Conservation (phyloP, 2,797 vertebrate species). For the Huso huso region DNA sequence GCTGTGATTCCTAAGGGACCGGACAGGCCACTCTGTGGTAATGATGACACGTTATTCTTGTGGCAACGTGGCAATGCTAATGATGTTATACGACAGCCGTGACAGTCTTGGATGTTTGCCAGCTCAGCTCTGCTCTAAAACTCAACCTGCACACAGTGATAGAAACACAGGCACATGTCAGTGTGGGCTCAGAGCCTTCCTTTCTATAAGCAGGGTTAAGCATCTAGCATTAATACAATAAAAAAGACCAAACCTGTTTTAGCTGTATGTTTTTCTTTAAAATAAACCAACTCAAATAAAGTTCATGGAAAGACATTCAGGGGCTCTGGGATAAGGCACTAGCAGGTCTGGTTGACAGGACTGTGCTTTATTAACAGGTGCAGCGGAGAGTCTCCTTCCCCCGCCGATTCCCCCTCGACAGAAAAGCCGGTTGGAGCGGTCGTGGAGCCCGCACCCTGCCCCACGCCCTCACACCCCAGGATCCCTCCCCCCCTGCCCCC, state of each 20-base stretch:
- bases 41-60: neutral
- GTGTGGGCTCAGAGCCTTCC: too few species aligned
- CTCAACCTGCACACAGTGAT: too few species aligned
- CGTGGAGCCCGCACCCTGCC: constrained; percentile 12
- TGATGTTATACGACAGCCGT: neutral
- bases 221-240: neutral
- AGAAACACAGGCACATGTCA: too few species aligned
- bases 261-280: neutral
- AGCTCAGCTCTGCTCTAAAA: neutral
- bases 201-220: too few species aligned
- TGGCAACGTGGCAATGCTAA: neutral
- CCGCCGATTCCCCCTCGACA: constrained; percentile 26
- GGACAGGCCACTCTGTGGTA: constrained; percentile 12
- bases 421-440: neutral
- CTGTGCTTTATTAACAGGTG: neutral
- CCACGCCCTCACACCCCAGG: neutral
- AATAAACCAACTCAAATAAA: neutral
- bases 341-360: neutral
- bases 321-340: neutral
- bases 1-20: constrained; percentile 25
- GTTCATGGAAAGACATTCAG: neutral
- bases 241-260: neutral
- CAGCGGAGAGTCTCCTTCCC: constrained; percentile 21
- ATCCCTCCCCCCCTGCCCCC: constrained; percentile 44
- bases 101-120: neutral